These are phyloP conservation scores for Agelastica alni DNA, from an alignment of 2,888 invertebrate species.

Conservation along the genomic window DNA sequence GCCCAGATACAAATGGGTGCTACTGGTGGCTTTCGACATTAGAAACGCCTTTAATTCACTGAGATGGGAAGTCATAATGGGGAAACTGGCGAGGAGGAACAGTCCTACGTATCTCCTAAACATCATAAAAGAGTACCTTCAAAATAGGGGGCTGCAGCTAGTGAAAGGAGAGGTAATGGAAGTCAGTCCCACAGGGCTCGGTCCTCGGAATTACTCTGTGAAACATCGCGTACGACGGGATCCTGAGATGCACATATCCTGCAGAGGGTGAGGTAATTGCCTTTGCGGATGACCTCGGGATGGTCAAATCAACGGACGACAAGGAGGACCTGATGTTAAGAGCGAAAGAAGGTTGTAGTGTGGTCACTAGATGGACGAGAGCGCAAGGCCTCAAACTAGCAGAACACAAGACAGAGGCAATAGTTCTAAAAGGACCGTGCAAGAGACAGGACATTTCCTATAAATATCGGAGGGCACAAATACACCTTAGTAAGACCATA, in stretches of 20 bases:
- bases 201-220: slow-evolving; percentile 5
- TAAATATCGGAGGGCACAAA: too few species aligned
- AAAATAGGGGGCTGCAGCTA: slow-evolving; percentile 1
- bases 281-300: not conserved
- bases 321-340: not conserved
- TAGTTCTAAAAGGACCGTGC: slow-evolving; percentile 22
- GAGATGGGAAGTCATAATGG: slow-evolving; percentile 13
- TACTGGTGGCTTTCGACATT: slow-evolving; percentile 12
- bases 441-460: too few species aligned
- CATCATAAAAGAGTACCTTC: slow-evolving; percentile 1
- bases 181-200: slow-evolving; percentile 13
- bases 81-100: not conserved
- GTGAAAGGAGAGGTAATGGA: not conserved
- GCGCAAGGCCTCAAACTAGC: not conserved
- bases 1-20: not conserved
- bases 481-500: too few species aligned
- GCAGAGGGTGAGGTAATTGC: not conserved
- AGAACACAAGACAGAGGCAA: not conserved
- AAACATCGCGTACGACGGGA: slow-evolving; percentile 3
- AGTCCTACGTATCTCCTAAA: not conserved
- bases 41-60: slow-evolving; percentile 27
- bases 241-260: not conserved
- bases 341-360: not conserved
- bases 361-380: not conserved
- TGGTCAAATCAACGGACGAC: not conserved